Evolutionary conservation across 2,113 vertebrate genomes (phyloP).

Genomic region (Limnothrissa miodon): DNA sequence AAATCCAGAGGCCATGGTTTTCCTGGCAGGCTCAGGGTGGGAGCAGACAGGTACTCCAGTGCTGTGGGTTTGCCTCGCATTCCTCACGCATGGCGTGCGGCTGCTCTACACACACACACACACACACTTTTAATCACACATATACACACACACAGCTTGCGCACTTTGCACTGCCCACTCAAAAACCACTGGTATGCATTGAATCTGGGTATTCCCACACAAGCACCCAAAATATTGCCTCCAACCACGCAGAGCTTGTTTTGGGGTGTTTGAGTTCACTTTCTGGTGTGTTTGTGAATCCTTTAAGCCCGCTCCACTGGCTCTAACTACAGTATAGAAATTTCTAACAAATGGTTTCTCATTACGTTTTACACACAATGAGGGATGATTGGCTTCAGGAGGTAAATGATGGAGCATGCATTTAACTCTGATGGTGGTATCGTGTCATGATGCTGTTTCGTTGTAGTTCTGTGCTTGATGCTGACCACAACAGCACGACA

Average conservation of each 20-base stretch:
- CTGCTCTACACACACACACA: not conserved
- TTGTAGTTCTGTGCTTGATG: not conserved
- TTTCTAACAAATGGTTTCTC: not conserved
- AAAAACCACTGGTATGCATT: conserved; percentile 66
- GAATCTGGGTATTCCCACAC: conserved; percentile 53
- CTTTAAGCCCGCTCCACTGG: not conserved
- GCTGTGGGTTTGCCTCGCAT: conserved; percentile 57
- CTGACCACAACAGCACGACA: not conserved
- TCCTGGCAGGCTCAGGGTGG: conserved; percentile 43
- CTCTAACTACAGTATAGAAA: not conserved
- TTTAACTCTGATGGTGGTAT: not conserved
- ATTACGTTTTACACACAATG: not conserved
- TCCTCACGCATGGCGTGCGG: conserved; percentile 43
- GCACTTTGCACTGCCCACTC: conserved; percentile 48
- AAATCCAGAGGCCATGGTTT: conserved; percentile 19
- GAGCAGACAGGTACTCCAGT: conserved; percentile 63
- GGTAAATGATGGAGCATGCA: not conserved
- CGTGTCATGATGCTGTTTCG: not conserved
- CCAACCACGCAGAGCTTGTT: conserved; percentile 40
- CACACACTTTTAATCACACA: not conserved
- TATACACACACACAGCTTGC: conserved; percentile 15
- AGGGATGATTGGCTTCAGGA: not conserved
- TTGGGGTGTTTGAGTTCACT: conserved; percentile 34
- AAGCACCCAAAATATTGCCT: conserved; percentile 45
- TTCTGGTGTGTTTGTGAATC: not conserved